A percentile compares a stretch with the other conserved stretches of the same genome.
Conservation (phyloP, 2,113 vertebrate species). For the Baryphthengus martii region DNA sequence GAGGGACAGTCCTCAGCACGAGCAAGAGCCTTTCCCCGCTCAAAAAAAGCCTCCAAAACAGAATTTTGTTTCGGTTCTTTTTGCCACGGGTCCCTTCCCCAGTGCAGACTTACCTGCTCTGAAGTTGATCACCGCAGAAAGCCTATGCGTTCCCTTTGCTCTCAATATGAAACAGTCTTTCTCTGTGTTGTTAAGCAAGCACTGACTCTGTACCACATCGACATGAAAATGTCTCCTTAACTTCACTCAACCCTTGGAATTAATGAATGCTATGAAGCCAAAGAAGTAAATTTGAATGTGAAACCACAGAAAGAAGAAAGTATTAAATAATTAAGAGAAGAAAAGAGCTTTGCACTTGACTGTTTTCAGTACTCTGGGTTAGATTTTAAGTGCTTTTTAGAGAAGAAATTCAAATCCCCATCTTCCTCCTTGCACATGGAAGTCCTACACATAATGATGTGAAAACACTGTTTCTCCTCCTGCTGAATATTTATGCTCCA, state of each 20-base stretch:
- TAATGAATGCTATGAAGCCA: conserved; percentile 7
- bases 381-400: neutral
- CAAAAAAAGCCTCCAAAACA: too few relatives aligned
- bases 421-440: neutral
- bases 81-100: too few relatives aligned
- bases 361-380: neutral
- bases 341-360: neutral
- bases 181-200: conserved; percentile 20
- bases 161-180: neutral
- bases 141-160: neutral
- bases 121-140: too few relatives aligned
- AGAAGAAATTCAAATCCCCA: neutral
- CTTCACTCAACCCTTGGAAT: conserved; percentile 44
- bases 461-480: neutral
- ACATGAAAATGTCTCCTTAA: conserved; percentile 38
- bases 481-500: neutral
- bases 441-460: neutral
- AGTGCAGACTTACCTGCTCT: too few relatives aligned
- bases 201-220: conserved; percentile 10
- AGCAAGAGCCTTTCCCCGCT: too few relatives aligned
- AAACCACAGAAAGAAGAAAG: conserved; percentile 39
- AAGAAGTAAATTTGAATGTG: conserved; percentile 18
- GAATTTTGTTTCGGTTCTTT: too few relatives aligned
- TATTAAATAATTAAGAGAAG: neutral
- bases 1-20: too few relatives aligned